Evolutionary conservation across 37 sponge, comb jelly and placozoan species (phyloP), one percentile per base, ranked within the genome.

Genomic region (Beroe forskalii): DNA sequence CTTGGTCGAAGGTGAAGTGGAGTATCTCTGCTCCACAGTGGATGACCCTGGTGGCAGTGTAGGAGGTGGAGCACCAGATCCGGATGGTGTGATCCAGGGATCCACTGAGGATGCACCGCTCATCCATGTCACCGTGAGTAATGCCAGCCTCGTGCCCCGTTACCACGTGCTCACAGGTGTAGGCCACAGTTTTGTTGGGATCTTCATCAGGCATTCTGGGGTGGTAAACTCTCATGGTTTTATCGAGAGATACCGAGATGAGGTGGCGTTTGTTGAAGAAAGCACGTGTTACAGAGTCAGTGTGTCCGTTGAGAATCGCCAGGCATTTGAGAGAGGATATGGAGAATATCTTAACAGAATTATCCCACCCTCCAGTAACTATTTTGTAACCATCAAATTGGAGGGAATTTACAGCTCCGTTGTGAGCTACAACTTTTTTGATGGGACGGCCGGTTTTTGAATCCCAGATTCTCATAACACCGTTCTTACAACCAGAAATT

Each of bases 71-170:
- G 27, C 86, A 80, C 86, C 86, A 80, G 0, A 80, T 22, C 30
- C 86, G 86, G 20, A 80, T 80, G 1, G 86, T 80, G 40, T 44
- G 86, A 38, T 80, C 86, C 3, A 44, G 28, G 1, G 55, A 41
- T 1, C 48, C 55, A 42, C 40, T 38, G 27, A 38, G 35, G 30
- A 80, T 80, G 28, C 1, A 20, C 1, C 35, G 2, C 55, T 80
- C 40, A 42, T 80, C 55, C 86, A 80, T 80, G 55, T 80, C 86
- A 35, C 86, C 86, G 86, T 80, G 86, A 23, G 48, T 80, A 24
- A 80, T 44, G 24, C 86, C 86, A 14, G 86, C 86, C 86, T 80
- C 86, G 22, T 80, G 86, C 3, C 86, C 86, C 44, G n/a, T 24
- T 1, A 80, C 6, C 48, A 80, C 86, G 86, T 80, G 44, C 24